phyloP scores from a whole-genome alignment of 2,797 vertebrate species.

The Chanos chanos region DNA sequence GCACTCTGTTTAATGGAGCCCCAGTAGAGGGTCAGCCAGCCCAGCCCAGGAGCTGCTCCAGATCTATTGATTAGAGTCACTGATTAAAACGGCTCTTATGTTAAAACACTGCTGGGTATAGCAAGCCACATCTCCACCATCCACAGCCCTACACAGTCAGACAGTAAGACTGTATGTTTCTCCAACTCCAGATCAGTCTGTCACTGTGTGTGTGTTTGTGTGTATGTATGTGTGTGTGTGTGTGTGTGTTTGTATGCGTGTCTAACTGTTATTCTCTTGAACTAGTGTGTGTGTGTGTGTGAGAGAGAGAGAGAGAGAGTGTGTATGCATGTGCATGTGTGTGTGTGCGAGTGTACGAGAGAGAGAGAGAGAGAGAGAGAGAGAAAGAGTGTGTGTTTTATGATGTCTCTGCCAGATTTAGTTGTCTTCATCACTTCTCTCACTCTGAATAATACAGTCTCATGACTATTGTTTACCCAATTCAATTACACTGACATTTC shows the following conservation, averaged over 20 bases:
- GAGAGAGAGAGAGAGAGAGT: constrained; percentile 2
- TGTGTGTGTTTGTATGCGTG: neutral
- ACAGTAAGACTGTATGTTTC: no score
- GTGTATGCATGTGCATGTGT: constrained; percentile 18
- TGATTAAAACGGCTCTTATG: no score
- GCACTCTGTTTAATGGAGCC: no score
- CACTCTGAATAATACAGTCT: constrained; percentile 74
- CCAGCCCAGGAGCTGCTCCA: no score
- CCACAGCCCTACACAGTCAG: no score
- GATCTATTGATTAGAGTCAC: no score
- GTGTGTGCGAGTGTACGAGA: neutral
- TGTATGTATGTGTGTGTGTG: neutral
- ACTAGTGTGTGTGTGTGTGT: neutral
- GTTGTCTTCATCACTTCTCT: constrained; percentile 67
- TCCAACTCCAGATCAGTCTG: no score
- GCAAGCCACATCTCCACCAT: no score
- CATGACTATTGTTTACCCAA: constrained; percentile 74
- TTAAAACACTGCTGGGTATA: no score
- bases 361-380: constrained; percentile 9
- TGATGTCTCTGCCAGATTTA: constrained; percentile 63
- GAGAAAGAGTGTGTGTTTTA: constrained; percentile 9
- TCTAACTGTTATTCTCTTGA: neutral
- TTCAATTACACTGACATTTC: constrained; percentile 72
- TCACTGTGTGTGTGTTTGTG: no score
- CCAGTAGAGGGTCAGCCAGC: no score